Evolutionary conservation across 2,797 vertebrate genomes (phyloP).

Genomic region (Falco columbarius): DNA sequence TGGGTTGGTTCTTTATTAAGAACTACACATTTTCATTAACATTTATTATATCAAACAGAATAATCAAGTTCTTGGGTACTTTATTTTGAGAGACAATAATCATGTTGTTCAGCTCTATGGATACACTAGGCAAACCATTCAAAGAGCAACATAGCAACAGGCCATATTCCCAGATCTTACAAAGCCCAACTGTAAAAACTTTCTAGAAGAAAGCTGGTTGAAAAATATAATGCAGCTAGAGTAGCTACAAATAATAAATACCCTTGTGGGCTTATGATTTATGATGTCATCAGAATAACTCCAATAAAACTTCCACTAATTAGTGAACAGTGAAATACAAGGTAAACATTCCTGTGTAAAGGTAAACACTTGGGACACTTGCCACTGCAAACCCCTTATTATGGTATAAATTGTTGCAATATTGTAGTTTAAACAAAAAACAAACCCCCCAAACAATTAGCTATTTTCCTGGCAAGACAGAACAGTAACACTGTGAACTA

Average conservation of each 20-base stretch:
- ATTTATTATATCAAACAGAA: neutral
- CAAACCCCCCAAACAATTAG: neutral
- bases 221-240: neutral
- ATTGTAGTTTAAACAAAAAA: neutral
- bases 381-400: neutral
- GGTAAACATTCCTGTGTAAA: neutral
- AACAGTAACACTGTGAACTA: neutral
- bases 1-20: neutral
- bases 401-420: neutral
- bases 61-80: neutral
- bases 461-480: neutral
- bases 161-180: neutral
- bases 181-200: neutral
- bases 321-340: neutral
- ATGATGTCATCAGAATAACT: slow-evolving; percentile 68
- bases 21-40: neutral
- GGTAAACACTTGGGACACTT: neutral
- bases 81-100: neutral
- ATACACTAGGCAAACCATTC: neutral
- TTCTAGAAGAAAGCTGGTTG: neutral
- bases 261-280: slow-evolving; percentile 59
- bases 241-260: neutral
- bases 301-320: neutral
- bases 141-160: neutral
- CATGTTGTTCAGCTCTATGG: neutral